phyloP scores from a whole-genome alignment of 2,888 invertebrate species.

The Orthosia incerta region DNA sequence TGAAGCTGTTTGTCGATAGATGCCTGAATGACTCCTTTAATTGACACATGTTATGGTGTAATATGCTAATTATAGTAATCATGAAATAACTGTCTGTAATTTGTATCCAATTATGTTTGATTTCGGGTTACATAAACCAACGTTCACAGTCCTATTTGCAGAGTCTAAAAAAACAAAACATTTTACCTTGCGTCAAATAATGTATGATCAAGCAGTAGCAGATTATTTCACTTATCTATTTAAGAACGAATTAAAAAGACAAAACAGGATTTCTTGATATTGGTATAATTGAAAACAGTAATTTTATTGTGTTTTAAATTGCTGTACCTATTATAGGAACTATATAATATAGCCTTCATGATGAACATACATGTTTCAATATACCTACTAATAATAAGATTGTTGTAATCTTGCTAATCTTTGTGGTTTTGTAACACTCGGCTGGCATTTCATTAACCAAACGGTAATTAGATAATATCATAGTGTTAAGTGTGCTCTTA shows the following conservation, averaged over 20 bases:
- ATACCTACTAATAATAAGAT: conserved; percentile 21
- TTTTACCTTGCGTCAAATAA: not conserved
- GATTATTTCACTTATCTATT: not conserved
- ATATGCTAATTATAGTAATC: not conserved
- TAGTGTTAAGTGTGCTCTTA: conserved; percentile 56
- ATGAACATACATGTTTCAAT: conserved; percentile 14
- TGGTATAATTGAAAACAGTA: conserved; percentile 1
- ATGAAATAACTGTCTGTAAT: conserved; percentile 16
- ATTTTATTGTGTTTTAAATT: conserved; percentile 12
- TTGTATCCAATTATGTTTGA: not conserved
- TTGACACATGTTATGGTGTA: conserved; percentile 19
- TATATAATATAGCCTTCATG: conserved; percentile 23
- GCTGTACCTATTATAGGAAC: conserved; percentile 10
- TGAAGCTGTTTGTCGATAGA: conserved; percentile 5
- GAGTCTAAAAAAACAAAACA: not conserved
- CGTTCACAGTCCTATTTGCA: not conserved
- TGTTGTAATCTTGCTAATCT: conserved; percentile 23
- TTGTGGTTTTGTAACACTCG: conserved; percentile 29
- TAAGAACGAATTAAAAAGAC: not conserved
- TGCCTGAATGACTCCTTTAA: conserved; percentile 7
- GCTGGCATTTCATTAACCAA: conserved; percentile 58
- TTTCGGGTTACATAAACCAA: not conserved
- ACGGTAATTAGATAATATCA: conserved; percentile 33
- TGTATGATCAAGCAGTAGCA: conserved; percentile 5
- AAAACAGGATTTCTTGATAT: not conserved